Base-by-base conservation (phyloP, 2,888 invertebrate genomes). In the Anticlea derivata region DNA sequence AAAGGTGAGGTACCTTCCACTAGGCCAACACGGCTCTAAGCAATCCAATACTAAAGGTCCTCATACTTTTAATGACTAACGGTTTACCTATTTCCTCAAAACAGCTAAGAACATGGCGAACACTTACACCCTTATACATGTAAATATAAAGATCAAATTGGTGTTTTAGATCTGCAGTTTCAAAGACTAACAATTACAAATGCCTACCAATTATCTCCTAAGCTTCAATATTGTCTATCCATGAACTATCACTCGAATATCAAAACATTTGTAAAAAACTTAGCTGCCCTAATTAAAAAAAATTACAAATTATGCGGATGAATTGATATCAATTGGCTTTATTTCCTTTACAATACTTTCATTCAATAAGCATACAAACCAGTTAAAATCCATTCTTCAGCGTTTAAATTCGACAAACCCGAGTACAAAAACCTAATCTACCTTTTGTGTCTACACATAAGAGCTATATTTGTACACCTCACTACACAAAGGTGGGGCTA, bases 391-490 rank as follows among this genome's bases (percentile, higher is more conserved):
- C 34, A 44, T 34, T 24, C 41, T 20, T 37, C n/a, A 37, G 35
- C 44, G 30, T 37, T 35, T 53, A 44, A 49, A 54, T 49, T 49
- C 49, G 49, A 54, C 49, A 50, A 49, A 49, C 54, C 49, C 49
- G 45, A 54, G 49, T 54, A 54, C 45, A 50, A 54, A 49, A 44
- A 53, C 24, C 40, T 54, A 54, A 40, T 45, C 53, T 54, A 54
- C 13, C 37, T 10, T 47, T 33, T 46, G 37, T 38, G 2, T 40
- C 41, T 51, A 45, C 30, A 41, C 60, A 66, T 66, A 68, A 58
- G 61, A 70, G 63, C 71, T 75, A 73, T 58, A 66, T 71, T 74
- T 73, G 70, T 75, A 74, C 75, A 74, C 67, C 68, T 65, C 70
- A 66, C 77, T 64, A 62, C 45, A 47, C 55, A 58, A 68, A 70